Base-by-base conservation (phyloP, 1,140 invertebrate species). In the Brachionus sp. region DNA sequence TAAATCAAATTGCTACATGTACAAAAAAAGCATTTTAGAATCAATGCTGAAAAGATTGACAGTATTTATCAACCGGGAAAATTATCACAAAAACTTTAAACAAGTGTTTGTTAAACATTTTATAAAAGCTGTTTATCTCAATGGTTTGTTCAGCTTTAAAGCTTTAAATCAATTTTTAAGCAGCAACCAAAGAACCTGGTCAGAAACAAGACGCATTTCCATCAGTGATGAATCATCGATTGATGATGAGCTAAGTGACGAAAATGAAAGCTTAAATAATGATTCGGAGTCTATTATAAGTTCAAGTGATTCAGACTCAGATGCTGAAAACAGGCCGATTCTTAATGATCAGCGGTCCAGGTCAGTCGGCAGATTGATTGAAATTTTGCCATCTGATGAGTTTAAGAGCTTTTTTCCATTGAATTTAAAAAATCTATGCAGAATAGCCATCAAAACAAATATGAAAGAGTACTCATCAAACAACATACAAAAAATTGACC, bases 11-110 rank as follows among this genome's bases (percentile, higher is more conserved):
- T 75, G 70, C 46, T 46, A 44, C 10, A 25, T 25, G 23, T 23
- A 29, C 12, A 44, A 29, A 46, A 23, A 46, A 13, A 75, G 44
- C 25, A 75, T 75, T 29, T 12, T 75, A 44, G 70, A 75, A 19
- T 75, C 25, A 46, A 75, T 75, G 39, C 7, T 25, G 13, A 75
- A 46, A 75, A 75, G 25, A 75, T 25, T 75, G 42, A 46, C 7
- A 9, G 70, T 75, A 2, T 75, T 75, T 75, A 75, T 75, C 19
- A 75, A 75, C 23, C 70, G 70, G 29, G 42, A 75, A 46, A 42
- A 75, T 35, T 75, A 75, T 19, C n/a, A 46, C 6, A 46, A 75
- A 75, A 75, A 39, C 25, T 75, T 75, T 25, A 42, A 39, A 35
- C 37, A 44, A 46, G 16, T 75, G 29, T 44, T 46, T 46, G 44